Percentiles rank a stretch among this genome's conserved stretches.
These are phyloP conservation scores for Pygoscelis antarcticus DNA, from an alignment of 2,113 vertebrate species.

Conservation along the genomic window DNA sequence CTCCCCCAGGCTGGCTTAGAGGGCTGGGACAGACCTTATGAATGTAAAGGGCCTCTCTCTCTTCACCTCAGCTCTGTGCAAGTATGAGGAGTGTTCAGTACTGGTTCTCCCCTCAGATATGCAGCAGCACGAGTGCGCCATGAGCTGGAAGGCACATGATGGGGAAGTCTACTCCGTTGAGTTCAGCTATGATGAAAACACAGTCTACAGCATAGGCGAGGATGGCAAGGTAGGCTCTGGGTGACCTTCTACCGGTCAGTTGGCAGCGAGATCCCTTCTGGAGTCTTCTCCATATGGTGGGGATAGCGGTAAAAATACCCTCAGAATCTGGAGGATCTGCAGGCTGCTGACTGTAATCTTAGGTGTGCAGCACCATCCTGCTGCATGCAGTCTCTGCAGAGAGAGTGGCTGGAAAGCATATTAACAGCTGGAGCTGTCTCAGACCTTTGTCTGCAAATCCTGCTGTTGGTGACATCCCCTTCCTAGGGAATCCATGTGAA, in stretches of 20 bases:
- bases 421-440: not conserved
- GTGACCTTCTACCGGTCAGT: not conserved
- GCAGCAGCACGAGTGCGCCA: constrained; percentile 94
- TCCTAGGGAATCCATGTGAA: not conserved
- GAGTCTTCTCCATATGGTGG: not conserved
- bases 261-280: not conserved
- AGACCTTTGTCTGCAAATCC: not conserved
- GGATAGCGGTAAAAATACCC: not conserved
- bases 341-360: not conserved
- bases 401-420: not conserved
- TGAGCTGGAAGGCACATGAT: constrained; percentile 94
- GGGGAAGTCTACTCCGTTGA: constrained; percentile 96
- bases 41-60: not conserved
- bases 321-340: not conserved
- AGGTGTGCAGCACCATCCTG: not conserved
- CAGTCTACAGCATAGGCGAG: constrained; percentile 93
- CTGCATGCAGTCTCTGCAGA: not conserved
- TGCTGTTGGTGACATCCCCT: not conserved
- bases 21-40: not conserved
- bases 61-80: not conserved
- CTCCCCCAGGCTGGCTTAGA: not conserved
- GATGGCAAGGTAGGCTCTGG: constrained; percentile 87
- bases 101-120: constrained; percentile 81
- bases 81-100: not conserved
- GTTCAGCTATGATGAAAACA: constrained; percentile 97